phyloP scores from a whole-genome alignment of 1,140 invertebrate genomes.

The Penaeus vannamei region DNA sequence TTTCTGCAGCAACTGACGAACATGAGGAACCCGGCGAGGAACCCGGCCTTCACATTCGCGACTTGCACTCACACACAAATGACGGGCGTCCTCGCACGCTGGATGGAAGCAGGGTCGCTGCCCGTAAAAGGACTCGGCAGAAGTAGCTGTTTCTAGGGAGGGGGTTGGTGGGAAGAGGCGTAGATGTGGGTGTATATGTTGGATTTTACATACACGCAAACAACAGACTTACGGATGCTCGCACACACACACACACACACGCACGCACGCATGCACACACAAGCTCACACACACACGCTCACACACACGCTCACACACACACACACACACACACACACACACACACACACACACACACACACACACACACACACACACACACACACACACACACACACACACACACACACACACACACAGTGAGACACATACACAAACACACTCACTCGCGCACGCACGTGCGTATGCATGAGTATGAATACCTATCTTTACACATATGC shows the following conservation, averaged over 20 bases:
- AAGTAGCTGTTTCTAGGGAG: too few relatives aligned
- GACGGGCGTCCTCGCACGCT: too few relatives aligned
- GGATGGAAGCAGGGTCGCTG: too few relatives aligned
- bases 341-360: constrained; percentile 15
- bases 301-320: neutral
- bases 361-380: neutral
- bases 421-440: neutral
- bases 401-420: neutral
- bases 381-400: neutral
- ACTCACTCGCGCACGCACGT: neutral
- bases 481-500: neutral
- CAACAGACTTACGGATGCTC: too few relatives aligned
- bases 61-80: too few relatives aligned
- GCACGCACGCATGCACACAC: neutral
- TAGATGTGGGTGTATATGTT: too few relatives aligned
- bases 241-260: neutral
- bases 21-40: too few relatives aligned
- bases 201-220: too few relatives aligned
- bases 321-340: neutral
- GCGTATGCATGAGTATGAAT: neutral
- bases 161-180: too few relatives aligned
- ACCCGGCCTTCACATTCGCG: too few relatives aligned
- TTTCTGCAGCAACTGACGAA: too few relatives aligned
- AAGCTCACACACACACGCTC: neutral
- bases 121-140: too few relatives aligned